Base-by-base conservation (phyloP, 1,140 invertebrate species). In the Lasaia peninsularis region DNA sequence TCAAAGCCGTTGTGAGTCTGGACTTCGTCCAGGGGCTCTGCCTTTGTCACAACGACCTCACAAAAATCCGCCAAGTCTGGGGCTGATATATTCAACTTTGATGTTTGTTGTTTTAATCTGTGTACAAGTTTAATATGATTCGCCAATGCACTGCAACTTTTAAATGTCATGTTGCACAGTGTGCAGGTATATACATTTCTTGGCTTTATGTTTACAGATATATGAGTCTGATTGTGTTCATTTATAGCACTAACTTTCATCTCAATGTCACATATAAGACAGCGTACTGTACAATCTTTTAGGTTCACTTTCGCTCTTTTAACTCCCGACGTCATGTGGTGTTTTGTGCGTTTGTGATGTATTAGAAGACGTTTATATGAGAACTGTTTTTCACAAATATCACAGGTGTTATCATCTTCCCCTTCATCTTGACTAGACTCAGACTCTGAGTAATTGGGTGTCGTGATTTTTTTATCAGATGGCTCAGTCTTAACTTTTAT, bases 11-110 rank as follows among this genome's bases (percentile, higher is more conserved):
- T 86, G 83, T 79, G 78, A 81, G 69, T 76, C 80, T 86, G 83
- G 73, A 77, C 62, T 34, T 55, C 59, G 51, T 84, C 82, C 80
- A 81, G 78, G 67, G 80, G 81, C 75, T 86, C 84, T 79, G 85
- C 69, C 64, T 85, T 86, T 32, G 78, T 79, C 80, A 89, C 86
- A 84, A 89, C 86, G 84, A 88, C 84, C 65, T 89, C 88, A 80
- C 86, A 89, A 88, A 89, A 89, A 86, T 88, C 86, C 80, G 83
- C 78, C 75, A 80, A 60, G 48, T 89, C 78, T 0, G 52, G 58
- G 20, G 40, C 52, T 5, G 56, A 56, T 28, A 74, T 51, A 32
- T 69, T 60, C 16, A 44, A 56, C 18, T 44, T 59, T 12, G 65
- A 59, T 16, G 55, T 52, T 50, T 68, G 63, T 59, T 80, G 78